phyloP scores from a whole-genome alignment of 2,888 invertebrate genomes.

The Mimas tiliae region DNA sequence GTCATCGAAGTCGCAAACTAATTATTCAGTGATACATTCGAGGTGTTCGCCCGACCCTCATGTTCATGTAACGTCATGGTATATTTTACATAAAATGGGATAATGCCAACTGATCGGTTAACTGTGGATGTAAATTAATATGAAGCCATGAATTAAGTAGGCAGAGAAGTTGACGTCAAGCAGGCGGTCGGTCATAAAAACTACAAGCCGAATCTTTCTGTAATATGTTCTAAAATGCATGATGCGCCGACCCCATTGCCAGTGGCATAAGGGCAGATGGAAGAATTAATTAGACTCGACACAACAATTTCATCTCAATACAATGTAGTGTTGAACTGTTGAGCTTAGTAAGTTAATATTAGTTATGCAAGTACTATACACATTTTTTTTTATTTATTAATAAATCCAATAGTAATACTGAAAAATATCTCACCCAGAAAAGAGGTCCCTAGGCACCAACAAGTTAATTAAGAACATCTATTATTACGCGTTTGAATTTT shows the following conservation, averaged over 20 bases:
- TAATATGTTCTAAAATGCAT: no score
- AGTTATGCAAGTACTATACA: not conserved
- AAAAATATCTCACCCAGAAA: not conserved
- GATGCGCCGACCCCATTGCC: no score
- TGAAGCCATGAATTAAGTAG: no score
- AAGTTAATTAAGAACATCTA: slow-evolving; percentile 18
- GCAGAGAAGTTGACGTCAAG: no score
- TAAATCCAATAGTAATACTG: not conserved
- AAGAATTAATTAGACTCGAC: not conserved
- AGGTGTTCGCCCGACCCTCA: slow-evolving; percentile 30
- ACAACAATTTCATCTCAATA: not conserved
- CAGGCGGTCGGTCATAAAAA: no score
- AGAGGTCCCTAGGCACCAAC: not conserved
- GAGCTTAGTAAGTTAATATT: not conserved
- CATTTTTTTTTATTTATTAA: not conserved
- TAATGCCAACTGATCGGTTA: not conserved
- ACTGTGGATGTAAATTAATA: not conserved
- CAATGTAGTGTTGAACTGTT: not conserved
- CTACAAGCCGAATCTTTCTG: no score
- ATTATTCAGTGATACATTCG: slow-evolving; percentile 53
- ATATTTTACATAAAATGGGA: slow-evolving; percentile 11
- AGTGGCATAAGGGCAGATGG: no score
- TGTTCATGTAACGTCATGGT: not conserved
- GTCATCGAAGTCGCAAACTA: slow-evolving; percentile 47
- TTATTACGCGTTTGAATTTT: not conserved